Conservation (phyloP, 1,140 invertebrate species). For the Polypedilum pembai region DNA sequence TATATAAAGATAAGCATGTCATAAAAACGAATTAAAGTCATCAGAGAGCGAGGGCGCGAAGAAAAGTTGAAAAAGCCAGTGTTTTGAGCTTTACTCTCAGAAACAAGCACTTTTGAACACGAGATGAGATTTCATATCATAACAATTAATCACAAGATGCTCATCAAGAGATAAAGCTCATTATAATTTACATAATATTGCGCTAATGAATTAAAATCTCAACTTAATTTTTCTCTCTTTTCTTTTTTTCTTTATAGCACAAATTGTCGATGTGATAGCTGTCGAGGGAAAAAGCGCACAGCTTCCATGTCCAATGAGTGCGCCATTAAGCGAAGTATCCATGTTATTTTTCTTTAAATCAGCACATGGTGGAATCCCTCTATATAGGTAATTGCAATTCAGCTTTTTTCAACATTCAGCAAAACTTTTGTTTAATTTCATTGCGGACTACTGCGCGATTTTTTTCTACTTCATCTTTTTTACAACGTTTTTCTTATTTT, state of each 20-base stretch:
- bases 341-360: constrained; percentile 88
- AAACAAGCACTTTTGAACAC: background rate
- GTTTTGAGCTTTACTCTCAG: background rate
- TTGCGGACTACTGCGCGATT: background rate
- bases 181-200: constrained; percentile 1
- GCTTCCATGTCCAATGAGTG: constrained; percentile 75
- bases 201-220: background rate
- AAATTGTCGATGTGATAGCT: constrained; percentile 66
- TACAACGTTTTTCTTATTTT: too few species aligned
- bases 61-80: background rate
- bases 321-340: constrained; percentile 71
- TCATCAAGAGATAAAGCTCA: background rate
- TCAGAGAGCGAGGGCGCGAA: background rate
- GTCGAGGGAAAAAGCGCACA: constrained; percentile 75
- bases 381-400: constrained; percentile 65
- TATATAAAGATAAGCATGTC: constrained; percentile 9
- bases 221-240: constrained; percentile 18
- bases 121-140: background rate
- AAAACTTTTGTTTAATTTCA: background rate
- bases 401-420: background rate
- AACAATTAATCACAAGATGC: constrained; percentile 10
- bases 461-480: background rate
- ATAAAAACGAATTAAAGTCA: constrained; percentile 19
- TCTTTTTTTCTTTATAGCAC: constrained; percentile 46
- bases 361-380: constrained; percentile 67